phyloP scores from a whole-genome alignment of 2,113 vertebrate species.

The Solenodon paradoxus region DNA sequence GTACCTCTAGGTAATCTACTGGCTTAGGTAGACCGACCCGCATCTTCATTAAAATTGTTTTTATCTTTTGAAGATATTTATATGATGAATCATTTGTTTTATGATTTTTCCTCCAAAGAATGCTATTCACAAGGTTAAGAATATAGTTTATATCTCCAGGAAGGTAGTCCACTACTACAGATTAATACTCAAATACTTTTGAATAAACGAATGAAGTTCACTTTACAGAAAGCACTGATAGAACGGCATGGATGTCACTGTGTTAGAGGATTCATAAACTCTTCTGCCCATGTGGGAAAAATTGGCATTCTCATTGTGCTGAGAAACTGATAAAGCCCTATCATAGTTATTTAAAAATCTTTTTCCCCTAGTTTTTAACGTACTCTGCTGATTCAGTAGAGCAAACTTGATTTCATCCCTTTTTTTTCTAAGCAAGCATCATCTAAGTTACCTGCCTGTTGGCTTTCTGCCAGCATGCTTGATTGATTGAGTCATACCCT shows the following conservation, averaged over 20 bases:
- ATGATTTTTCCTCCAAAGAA: not conserved
- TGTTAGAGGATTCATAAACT: not conserved
- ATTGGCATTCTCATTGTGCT: not conserved
- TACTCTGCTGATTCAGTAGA: not conserved
- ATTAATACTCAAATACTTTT: not conserved
- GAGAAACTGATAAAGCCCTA: not conserved
- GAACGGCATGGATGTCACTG: not conserved
- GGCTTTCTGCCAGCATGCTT: not conserved
- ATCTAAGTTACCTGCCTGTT: not conserved
- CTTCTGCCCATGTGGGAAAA: not conserved
- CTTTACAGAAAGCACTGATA: not conserved
- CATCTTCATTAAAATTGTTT: not conserved
- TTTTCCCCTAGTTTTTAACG: not conserved
- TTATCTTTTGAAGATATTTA: not conserved
- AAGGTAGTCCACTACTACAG: not conserved
- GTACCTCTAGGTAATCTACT: not conserved
- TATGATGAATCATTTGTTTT: not conserved
- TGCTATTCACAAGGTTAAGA: not conserved
- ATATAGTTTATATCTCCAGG: not conserved
- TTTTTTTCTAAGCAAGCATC: not conserved
- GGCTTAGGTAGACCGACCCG: not conserved
- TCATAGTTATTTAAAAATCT: not conserved
- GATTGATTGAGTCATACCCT: constrained; percentile 44
- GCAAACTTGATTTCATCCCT: not conserved
- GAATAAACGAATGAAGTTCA: not conserved